Percentiles rank a stretch among this genome's conserved stretches.
Evolutionary conservation across 2,797 vertebrate genomes (phyloP).

Genomic region (Podargus strigoides): DNA sequence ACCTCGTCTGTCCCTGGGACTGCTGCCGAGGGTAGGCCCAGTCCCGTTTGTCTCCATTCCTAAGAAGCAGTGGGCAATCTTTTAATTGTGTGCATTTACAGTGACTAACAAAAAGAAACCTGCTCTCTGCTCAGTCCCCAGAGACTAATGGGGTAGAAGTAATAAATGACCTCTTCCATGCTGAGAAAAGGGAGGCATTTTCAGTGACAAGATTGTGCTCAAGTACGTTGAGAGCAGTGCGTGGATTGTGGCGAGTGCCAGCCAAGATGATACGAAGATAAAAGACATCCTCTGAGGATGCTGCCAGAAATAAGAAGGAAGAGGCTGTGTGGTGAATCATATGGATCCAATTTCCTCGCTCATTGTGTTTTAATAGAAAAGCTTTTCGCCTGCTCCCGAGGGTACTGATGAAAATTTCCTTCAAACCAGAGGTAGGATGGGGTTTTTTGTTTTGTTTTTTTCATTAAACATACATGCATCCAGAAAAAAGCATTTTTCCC

Average conservation of each 20-base stretch:
- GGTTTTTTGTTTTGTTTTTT: neutral
- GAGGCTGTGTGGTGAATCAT: neutral
- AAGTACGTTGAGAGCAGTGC: neutral
- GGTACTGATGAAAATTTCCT: conserved; percentile 16
- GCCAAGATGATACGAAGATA: conserved; percentile 16
- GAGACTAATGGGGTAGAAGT: neutral
- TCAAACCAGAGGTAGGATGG: neutral
- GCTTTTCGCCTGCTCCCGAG: neutral
- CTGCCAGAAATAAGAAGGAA: conserved; percentile 22
- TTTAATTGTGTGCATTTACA: neutral
- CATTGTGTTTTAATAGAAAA: conserved; percentile 45
- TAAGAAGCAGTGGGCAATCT: neutral
- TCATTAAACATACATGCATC: neutral
- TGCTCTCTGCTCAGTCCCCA: neutral
- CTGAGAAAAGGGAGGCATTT: neutral
- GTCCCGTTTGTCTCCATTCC: neutral
- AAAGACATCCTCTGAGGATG: conserved; percentile 30
- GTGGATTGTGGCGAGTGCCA: neutral
- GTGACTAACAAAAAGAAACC: neutral
- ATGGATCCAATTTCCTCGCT: conserved; percentile 40
- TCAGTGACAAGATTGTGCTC: neutral
- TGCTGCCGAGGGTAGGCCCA: neutral
- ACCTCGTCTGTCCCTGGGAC: neutral
- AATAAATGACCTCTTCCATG: neutral
- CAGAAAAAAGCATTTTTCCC: conserved; percentile 13